phyloP scores from a whole-genome alignment of 2,797 vertebrate genomes.

The Dermochelys coriacea region DNA sequence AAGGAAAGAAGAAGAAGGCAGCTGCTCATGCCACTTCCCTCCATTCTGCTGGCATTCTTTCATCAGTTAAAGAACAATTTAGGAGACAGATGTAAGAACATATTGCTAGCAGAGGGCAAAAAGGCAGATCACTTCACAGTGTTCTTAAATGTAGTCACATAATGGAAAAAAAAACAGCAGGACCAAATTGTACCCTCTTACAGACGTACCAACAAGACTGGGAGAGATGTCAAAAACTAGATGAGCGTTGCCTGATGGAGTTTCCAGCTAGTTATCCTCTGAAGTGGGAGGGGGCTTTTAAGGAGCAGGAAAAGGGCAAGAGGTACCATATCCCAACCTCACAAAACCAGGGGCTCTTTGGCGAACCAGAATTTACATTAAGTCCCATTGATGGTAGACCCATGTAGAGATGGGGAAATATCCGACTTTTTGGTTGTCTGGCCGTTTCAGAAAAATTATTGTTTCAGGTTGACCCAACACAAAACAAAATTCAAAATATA shows the following conservation, averaged over 20 bases:
- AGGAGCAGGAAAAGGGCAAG: background rate
- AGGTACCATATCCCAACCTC: background rate
- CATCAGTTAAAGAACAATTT: background rate
- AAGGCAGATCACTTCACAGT: background rate
- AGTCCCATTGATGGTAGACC: background rate
- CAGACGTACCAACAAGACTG: background rate
- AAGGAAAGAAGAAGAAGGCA: no score
- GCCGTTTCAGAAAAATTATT: background rate
- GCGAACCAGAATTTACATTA: background rate
- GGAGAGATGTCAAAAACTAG: background rate
- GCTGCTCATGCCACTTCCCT: no score
- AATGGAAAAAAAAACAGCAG: background rate
- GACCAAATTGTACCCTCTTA: background rate
- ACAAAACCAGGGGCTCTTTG: background rate
- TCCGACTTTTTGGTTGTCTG: background rate
- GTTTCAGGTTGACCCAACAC: background rate
- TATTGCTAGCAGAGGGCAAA: background rate
- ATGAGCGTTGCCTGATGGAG: background rate
- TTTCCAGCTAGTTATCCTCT: background rate
- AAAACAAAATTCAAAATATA: background rate
- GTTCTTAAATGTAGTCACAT: constrained; percentile 30
- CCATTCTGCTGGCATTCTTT: background rate
- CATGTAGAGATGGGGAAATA: background rate
- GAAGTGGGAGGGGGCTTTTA: background rate
- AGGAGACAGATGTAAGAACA: rapidly evolving